phyloP scores from a whole-genome alignment of 53 echinoderm and acorn worm species.

The Paracentrotus lividus region DNA sequence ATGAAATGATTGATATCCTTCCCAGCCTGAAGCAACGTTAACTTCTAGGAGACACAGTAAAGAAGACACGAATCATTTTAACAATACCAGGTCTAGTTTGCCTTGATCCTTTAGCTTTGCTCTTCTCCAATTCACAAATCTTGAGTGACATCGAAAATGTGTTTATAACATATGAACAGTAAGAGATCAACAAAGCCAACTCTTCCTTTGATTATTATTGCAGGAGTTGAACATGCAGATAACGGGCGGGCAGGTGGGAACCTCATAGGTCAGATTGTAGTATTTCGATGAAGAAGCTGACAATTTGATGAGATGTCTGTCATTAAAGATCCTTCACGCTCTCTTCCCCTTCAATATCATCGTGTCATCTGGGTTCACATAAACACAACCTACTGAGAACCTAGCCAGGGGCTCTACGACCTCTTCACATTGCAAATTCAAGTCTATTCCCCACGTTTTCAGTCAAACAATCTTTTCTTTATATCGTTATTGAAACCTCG shows the following conservation, averaged over 20 bases:
- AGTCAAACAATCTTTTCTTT: neutral
- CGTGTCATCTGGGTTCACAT: conserved; percentile 49
- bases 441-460: neutral
- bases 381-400: conserved; percentile 35
- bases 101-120: neutral
- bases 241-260: neutral
- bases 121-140: neutral
- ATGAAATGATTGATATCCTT: neutral
- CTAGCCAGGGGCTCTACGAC: neutral
- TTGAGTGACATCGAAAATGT: neutral
- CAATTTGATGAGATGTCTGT: conserved; percentile 18
- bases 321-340: conserved; percentile 1
- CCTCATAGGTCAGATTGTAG: neutral
- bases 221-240: neutral
- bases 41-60: neutral
- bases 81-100: neutral
- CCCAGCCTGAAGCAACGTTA: neutral
- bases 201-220: conserved; percentile 16
- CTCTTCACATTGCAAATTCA: neutral
- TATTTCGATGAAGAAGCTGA: conserved; percentile 29
- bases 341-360: neutral
- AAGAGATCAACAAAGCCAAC: neutral
- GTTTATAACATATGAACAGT: neutral
- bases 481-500: no score
- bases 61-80: neutral